Evolutionary conservation across 2,888 invertebrate species (phyloP), one percentile per base, ranked within the genome.

Genomic region (Autographa gamma): DNA sequence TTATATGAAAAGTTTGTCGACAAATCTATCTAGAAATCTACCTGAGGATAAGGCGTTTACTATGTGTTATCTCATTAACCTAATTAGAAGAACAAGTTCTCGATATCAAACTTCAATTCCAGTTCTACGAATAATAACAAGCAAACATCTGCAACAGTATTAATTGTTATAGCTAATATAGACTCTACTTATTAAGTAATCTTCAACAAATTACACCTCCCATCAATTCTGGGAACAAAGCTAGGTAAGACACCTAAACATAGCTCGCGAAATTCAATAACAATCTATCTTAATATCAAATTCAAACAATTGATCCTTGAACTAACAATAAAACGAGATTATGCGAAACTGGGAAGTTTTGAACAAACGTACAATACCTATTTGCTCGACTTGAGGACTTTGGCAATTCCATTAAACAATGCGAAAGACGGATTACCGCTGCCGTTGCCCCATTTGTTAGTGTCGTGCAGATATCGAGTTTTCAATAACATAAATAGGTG

Each of bases 401-500:
- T 11, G 31, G 8, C 18, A 71, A 63, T 70, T 66, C 69, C 60
- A 80, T 78, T 76, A 78, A 71, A 72, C 65, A 69, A 77, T 69
- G 18, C 9, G 4, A 18, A 68, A 80, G 74, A 77, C 71, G 73
- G 74, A 82, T 84, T 60, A 74, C 71, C 76, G 64, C 73, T 73
- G 48, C 74, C 65, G 60, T 48, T 66, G 56, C 76, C 73, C 72
- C 78, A 85, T 88, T 86, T 85, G 79, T 85, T 77, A 79, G 62
- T 82, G 85, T 85, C 83, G 60, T 79, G 72, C 72, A 81, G 74
- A 85, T 81, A 80, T 81, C 76, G 80, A 87, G 86, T 89, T 86
- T 87, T 86, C 88, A 88, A 89, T 89, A 86, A 86, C 81, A 86
- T 80, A 86, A 87, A 90, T 88, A 74, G 79, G 64, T 72, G 68